A percentile compares a stretch with the other conserved stretches of the same genome.
Evolutionary conservation across 2,797 vertebrate species (phyloP).

Genomic region (Schizothorax lantsangensis): DNA sequence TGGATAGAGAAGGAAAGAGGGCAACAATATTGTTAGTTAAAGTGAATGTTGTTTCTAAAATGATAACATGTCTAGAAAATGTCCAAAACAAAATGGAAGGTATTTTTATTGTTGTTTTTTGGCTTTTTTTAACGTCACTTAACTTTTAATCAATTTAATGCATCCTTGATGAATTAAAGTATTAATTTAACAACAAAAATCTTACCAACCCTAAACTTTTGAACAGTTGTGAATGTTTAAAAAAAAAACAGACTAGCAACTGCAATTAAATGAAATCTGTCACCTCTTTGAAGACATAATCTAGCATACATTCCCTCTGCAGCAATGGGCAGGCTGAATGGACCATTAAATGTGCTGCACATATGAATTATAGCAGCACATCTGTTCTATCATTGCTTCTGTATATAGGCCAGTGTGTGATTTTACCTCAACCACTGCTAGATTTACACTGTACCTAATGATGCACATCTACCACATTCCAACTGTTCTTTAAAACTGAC

Average conservation of each 20-base stretch:
- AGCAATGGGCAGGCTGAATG: slow-evolving; percentile 29
- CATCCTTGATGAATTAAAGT: neutral
- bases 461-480: slow-evolving; percentile 44
- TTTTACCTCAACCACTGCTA: slow-evolving; percentile 24
- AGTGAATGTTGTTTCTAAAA: neutral
- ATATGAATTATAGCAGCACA: slow-evolving; percentile 34
- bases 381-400: slow-evolving; percentile 45
- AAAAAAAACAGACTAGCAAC: neutral
- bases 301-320: neutral
- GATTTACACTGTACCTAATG: slow-evolving; percentile 56
- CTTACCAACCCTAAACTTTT: neutral
- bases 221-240: neutral
- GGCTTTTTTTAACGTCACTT: too few relatives aligned
- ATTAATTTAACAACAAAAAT: neutral
- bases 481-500: slow-evolving; percentile 20
- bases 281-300: neutral
- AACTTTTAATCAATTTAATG: neutral
- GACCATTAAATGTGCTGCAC: slow-evolving; percentile 31
- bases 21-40: neutral
- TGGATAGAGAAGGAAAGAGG: neutral
- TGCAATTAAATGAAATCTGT: neutral
- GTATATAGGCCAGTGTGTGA: slow-evolving; percentile 45
- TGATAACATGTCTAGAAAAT: neutral
- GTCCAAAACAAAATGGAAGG: neutral
- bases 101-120: neutral